These are phyloP conservation scores for Lophochroa leadbeateri DNA, from an alignment of 2,113 vertebrate species.

Conservation along the genomic window DNA sequence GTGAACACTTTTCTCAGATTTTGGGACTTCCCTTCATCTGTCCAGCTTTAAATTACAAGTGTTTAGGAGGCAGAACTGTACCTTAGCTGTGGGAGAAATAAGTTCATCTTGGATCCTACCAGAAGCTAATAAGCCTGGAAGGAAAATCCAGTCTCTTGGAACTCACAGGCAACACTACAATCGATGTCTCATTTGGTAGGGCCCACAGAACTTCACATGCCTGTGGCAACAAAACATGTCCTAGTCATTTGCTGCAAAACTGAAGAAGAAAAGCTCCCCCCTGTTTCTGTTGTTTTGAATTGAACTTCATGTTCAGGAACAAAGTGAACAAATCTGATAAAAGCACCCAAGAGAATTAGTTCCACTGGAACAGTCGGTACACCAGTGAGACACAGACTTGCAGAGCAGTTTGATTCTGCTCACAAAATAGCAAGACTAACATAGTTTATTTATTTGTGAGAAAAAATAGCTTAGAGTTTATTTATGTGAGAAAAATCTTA, in stretches of 20 bases:
- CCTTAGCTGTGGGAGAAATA: not conserved
- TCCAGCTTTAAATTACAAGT: not conserved
- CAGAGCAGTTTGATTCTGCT: not conserved
- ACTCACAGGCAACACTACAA: not conserved
- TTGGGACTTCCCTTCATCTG: not conserved
- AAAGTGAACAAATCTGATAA: slow-evolving; percentile 19
- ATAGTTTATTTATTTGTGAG: not conserved
- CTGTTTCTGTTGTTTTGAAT: not conserved
- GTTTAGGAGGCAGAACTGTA: not conserved
- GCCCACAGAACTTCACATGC: not conserved
- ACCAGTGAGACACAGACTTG: not conserved
- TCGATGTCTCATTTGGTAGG: not conserved
- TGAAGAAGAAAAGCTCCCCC: not conserved
- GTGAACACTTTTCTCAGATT: not conserved
- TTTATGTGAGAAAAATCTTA: not conserved
- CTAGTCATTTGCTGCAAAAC: not conserved
- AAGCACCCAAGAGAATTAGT: not conserved
- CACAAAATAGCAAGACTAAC: not conserved
- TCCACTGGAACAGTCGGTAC: not conserved
- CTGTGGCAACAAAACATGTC: not conserved
- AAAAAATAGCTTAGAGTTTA: not conserved
- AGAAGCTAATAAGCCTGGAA: not conserved
- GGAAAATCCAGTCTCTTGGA: not conserved
- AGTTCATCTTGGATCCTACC: not conserved
- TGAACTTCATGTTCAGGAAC: slow-evolving; percentile 6